A percentile compares a stretch with the other conserved stretches of the same genome.
Evolutionary conservation across 2,888 invertebrate genomes (phyloP).

Genomic region (Leptinotarsa peninsularis): DNA sequence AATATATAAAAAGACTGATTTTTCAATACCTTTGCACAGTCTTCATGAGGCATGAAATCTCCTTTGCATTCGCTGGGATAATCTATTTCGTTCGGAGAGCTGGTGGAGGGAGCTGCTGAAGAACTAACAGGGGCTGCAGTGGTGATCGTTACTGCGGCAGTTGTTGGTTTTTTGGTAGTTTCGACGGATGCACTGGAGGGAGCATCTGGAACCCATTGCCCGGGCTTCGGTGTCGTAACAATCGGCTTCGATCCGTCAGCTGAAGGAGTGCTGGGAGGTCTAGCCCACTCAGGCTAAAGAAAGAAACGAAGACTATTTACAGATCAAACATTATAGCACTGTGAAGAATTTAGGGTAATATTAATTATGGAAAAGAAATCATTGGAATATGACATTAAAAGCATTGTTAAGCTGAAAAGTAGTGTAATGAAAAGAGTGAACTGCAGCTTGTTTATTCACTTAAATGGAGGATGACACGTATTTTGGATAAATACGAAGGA

Average conservation of each 20-base stretch:
- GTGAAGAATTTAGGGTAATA: too few species aligned
- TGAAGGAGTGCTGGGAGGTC: constrained; percentile 78
- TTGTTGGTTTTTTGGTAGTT: constrained; percentile 41
- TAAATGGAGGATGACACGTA: too few species aligned
- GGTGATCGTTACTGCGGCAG: constrained; percentile 35
- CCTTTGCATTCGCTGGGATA: constrained; percentile 67
- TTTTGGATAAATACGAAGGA: too few species aligned
- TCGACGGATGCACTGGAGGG: background rate
- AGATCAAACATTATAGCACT: too few species aligned
- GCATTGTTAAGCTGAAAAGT: too few species aligned
- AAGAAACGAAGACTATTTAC: constrained; percentile 28
- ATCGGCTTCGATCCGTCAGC: constrained; percentile 55
- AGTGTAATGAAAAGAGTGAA: too few species aligned
- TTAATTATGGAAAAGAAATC: too few species aligned
- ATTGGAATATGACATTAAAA: too few species aligned
- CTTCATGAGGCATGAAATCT: constrained; percentile 71
- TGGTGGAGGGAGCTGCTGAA: constrained; percentile 10
- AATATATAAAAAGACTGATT: too few species aligned
- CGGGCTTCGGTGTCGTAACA: constrained; percentile 55
- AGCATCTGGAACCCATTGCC: constrained; percentile 55
- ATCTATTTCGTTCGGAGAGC: constrained; percentile 49
- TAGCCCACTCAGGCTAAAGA: constrained; percentile 82
- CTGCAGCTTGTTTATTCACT: too few species aligned
- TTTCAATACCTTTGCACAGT: constrained; percentile 70
- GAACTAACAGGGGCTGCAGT: constrained; percentile 1